Evolutionary conservation across 1,140 invertebrate genomes (phyloP), one percentile per base, ranked within the genome.

Genomic region (Neodiprion pinetum): DNA sequence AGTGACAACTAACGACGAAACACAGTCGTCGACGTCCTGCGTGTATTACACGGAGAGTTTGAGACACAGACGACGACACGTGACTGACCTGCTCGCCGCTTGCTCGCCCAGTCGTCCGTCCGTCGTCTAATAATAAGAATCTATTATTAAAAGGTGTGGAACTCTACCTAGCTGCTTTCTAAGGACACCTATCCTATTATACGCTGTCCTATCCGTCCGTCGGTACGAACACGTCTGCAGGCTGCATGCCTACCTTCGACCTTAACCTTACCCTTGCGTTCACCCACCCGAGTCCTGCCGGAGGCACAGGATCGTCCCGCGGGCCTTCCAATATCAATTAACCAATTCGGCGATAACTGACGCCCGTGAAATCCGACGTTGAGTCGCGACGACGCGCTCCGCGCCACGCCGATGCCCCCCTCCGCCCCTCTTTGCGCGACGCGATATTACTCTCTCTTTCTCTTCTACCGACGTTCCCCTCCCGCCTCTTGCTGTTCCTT

Each of bases 141-240:
- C 53, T 61, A 61, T 61, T 61, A 61, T 61, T 61, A 61, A 61
- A 61, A 61, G 53, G 53, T 61, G 53, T 61, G 53, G 53, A 61
- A 61, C 53, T 61, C 53, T 61, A 61, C 53, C 28, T 40, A 40
- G 53, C 28, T 7, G 53, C 53, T 61, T 61, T 61, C 53, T 61
- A 61, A 61, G 53, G 53, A 61, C 53, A 61, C n/a, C 53, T 17
- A 9, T 61, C 53, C 53, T 5, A 61, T 5, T 7, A 3, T 61
- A 61, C 8, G 5, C 2, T 61, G 4, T 40, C 28, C 1, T 40
- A 40, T 40, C 28, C 28, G 28, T 40, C 28, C 28, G 28, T 5
- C 28, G 28, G 28, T 40, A 40, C 28, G 2, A 40, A 40, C 5
- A 40, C 28, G 28, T 40, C 28, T 40, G 28, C 28, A 40, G 28